Evolutionary conservation across 2,888 invertebrate genomes (phyloP).

Genomic region (Netelia inedita): DNA sequence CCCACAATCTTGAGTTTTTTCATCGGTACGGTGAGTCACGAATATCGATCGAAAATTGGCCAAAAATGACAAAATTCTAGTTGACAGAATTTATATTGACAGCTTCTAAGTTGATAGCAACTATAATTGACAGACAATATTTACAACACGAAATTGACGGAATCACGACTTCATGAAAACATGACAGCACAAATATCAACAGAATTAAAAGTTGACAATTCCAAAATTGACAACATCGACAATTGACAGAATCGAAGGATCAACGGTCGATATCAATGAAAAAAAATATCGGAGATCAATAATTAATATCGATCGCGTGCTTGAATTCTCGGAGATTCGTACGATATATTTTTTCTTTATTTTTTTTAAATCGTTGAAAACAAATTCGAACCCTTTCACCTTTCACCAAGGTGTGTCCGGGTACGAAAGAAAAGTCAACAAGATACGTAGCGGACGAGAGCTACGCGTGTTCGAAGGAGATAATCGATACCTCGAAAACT

Average conservation of each 20-base stretch:
- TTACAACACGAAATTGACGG: neutral
- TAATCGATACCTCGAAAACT: conserved; percentile 13
- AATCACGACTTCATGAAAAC: neutral
- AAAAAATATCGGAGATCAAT: neutral
- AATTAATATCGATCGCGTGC: neutral
- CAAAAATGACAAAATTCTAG: neutral
- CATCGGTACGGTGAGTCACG: neutral
- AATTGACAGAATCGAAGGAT: neutral
- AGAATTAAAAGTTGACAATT: neutral
- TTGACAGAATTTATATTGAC: neutral
- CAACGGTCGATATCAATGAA: too few species aligned
- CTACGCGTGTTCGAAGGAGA: conserved; percentile 11
- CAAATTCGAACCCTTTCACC: conserved; percentile 52
- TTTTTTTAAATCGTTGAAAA: neutral
- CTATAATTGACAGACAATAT: too few species aligned
- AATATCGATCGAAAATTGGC: neutral
- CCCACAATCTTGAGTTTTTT: too few species aligned
- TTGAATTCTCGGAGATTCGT: conserved; percentile 5
- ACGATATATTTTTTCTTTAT: conserved; percentile 6
- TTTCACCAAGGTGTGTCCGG: conserved; percentile 45
- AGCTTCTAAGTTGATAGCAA: too few species aligned
- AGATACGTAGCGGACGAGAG: conserved; percentile 22
- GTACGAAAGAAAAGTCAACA: neutral
- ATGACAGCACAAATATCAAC: neutral
- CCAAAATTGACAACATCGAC: neutral